Conservation (phyloP, 2,888 invertebrate species). For the Seladonia tumulorum region DNA sequence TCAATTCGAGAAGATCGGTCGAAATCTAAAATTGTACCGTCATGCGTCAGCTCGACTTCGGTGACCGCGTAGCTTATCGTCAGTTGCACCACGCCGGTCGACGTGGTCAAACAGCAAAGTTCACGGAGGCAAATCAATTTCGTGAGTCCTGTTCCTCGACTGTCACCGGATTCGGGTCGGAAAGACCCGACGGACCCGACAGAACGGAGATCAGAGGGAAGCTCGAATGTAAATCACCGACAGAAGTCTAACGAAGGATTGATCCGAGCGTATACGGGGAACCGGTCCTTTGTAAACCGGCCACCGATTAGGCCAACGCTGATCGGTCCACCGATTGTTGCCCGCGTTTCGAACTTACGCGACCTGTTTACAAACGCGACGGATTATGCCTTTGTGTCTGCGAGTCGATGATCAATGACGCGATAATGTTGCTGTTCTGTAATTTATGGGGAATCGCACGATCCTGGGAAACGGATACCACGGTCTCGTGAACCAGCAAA, state of each 20-base stretch:
- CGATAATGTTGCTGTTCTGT: constrained; percentile 10
- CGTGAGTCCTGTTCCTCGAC: not conserved
- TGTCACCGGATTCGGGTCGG: not conserved
- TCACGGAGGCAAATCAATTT: not conserved
- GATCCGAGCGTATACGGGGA: not conserved
- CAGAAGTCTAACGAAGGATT: constrained; percentile 54
- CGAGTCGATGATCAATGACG: constrained; percentile 39
- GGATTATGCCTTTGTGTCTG: constrained; percentile 40
- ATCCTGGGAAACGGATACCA: not conserved
- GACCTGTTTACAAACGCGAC: constrained; percentile 25
- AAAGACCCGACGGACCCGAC: not conserved
- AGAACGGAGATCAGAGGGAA: not conserved
- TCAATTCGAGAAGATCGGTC: not conserved
- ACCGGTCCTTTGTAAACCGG: not conserved
- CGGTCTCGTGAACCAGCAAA: not conserved
- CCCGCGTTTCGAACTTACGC: constrained; percentile 42
- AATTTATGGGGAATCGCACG: not conserved
- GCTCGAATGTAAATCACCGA: constrained; percentile 43
- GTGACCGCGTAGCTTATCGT: not conserved
- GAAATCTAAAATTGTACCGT: not conserved
- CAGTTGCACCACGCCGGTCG: not conserved
- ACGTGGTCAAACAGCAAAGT: not conserved
- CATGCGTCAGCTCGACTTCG: not conserved
- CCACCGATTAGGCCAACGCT: not conserved
- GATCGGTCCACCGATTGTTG: constrained; percentile 18